Conservation (phyloP, 1,140 invertebrate species). For the Alviniconcha marisindica region DNA sequence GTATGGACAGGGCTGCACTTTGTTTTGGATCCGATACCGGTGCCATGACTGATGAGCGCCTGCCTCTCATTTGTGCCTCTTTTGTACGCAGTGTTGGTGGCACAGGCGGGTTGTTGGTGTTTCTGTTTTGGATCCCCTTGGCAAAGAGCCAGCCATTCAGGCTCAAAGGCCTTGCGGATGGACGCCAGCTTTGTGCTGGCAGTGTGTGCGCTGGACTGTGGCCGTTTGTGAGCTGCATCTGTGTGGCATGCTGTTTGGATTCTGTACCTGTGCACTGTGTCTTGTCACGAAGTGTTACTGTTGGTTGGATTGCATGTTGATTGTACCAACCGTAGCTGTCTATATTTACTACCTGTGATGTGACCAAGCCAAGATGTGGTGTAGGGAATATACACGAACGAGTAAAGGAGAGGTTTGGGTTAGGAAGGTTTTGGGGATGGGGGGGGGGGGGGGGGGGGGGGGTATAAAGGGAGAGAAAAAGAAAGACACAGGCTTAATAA, state of each 20-base stretch:
- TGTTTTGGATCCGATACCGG: slow-evolving; percentile 7
- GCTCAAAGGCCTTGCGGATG: too few relatives aligned
- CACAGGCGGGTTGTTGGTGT: background rate
- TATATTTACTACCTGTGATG: slow-evolving; percentile 26
- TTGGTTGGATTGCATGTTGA: background rate
- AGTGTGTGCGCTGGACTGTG: too few relatives aligned
- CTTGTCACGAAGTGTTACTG: background rate
- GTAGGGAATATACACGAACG: background rate
- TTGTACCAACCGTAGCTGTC: background rate
- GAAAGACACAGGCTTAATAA: background rate
- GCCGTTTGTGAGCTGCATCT: too few relatives aligned
- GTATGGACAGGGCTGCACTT: too few relatives aligned
- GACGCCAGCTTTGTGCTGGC: too few relatives aligned
- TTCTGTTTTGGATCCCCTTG: too few relatives aligned
- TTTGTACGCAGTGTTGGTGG: too few relatives aligned
- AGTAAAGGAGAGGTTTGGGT: background rate
- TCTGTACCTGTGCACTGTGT: background rate
- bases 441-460: too few relatives aligned
- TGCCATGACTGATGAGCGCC: slow-evolving; percentile 8
- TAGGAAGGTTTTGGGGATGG: background rate
- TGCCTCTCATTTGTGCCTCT: slow-evolving; percentile 6
- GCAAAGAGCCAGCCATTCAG: too few relatives aligned
- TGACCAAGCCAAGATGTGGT: slow-evolving; percentile 18
- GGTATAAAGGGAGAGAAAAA: background rate
- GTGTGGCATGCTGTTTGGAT: background rate